Evolutionary conservation across 53 echinoderm and acorn worm genomes (phyloP).

Genomic region (Holothuria scabra): DNA sequence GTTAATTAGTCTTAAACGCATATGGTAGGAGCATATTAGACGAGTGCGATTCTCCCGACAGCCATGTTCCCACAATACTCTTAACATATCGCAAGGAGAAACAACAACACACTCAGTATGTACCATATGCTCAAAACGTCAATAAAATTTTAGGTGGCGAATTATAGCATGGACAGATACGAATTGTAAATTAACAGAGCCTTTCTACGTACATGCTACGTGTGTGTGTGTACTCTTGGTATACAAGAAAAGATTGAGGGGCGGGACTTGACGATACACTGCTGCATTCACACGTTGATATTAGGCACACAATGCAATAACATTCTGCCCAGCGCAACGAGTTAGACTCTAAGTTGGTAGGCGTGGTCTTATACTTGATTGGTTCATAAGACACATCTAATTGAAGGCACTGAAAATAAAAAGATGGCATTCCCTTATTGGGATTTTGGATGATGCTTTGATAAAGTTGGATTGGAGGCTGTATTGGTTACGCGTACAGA

Average conservation of each 20-base stretch:
- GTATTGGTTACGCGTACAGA: no score
- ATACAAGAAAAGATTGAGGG: no score
- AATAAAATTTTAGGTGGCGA: conserved; percentile 56
- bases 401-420: conserved; percentile 16
- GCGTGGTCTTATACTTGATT: conserved; percentile 13
- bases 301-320: no score
- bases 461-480: no score
- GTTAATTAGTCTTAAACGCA: conserved; percentile 41
- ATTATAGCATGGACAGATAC: conserved; percentile 42
- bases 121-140: conserved; percentile 54
- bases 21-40: conserved; percentile 33
- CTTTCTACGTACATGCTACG: background rate
- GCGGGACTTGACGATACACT: no score
- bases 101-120: conserved; percentile 47
- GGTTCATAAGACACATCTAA: conserved; percentile 1
- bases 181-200: conserved; percentile 48
- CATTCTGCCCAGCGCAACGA: no score
- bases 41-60: conserved; percentile 6
- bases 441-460: background rate
- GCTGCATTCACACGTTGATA: no score
- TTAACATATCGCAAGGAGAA: conserved; percentile 30
- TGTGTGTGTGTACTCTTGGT: no score
- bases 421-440: conserved; percentile 1
- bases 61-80: conserved; percentile 45
- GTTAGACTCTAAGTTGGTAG: background rate